These are phyloP conservation scores for Petrocephalus microphthalmus DNA, from an alignment of 2,113 vertebrate genomes.

Conservation along the genomic window DNA sequence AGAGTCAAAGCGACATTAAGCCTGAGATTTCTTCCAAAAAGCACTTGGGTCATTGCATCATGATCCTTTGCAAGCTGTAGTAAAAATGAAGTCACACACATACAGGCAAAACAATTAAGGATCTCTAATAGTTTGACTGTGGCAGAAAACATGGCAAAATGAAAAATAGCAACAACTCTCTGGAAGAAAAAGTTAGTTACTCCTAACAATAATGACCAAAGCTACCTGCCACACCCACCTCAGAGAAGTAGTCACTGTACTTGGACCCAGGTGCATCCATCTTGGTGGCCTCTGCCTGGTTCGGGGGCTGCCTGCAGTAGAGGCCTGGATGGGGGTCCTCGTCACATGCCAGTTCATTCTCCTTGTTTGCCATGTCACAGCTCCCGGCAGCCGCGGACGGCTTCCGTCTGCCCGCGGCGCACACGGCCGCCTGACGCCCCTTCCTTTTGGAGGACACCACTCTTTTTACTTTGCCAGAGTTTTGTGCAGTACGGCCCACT, in stretches of 20 bases:
- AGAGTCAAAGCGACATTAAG: constrained; percentile 84
- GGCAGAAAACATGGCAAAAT: neutral
- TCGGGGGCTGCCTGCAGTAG: constrained; percentile 64
- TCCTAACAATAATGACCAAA: neutral
- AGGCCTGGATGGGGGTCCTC: constrained; percentile 70
- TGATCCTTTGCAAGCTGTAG: constrained; percentile 80
- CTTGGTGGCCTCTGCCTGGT: constrained; percentile 69
- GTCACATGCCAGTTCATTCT: constrained; percentile 83
- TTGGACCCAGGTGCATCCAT: constrained; percentile 70
- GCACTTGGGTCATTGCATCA: constrained; percentile 75
- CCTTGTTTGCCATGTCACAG: constrained; percentile 79
- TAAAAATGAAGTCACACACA: neutral
- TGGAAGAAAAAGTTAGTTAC: neutral
- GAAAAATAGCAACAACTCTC: neutral
- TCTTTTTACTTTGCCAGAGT: constrained; percentile 48
- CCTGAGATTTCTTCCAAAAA: constrained; percentile 82
- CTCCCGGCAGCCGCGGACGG: constrained; percentile 40
- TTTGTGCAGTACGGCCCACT: constrained; percentile 37
- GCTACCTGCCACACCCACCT: constrained; percentile 59
- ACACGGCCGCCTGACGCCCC: constrained; percentile 44
- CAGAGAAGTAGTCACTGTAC: constrained; percentile 79
- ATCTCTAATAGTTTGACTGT: neutral
- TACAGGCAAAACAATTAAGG: neutral
- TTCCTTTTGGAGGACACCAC: constrained; percentile 59
- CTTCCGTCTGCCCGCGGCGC: constrained; percentile 43